These are phyloP conservation scores for Gymnoscopelus braueri DNA, from an alignment of 2,797 vertebrate species.

Conservation along the genomic window DNA sequence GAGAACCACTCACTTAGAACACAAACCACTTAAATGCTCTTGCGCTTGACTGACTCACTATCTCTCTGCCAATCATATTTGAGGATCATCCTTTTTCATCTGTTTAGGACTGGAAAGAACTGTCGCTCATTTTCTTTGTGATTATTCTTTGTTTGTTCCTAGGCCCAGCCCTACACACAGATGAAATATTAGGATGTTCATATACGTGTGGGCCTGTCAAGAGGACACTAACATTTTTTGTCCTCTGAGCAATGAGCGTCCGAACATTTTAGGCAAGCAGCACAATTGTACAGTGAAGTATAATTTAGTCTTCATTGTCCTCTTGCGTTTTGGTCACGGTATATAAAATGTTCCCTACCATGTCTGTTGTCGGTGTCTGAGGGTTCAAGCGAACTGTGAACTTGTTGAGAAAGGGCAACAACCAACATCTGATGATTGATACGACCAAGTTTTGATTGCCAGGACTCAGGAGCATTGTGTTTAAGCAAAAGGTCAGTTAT, in stretches of 20 bases:
- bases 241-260: no score
- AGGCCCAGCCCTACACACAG: no score
- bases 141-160: not conserved
- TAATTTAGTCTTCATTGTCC: no score
- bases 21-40: conserved; percentile 7
- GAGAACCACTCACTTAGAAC: no score
- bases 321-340: conserved; percentile 14
- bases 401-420: conserved; percentile 25
- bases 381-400: conserved; percentile 17
- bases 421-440: conserved; percentile 38
- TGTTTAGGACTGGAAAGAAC: conserved; percentile 35
- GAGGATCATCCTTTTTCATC: not conserved
- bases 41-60: conserved; percentile 3
- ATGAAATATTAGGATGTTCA: no score
- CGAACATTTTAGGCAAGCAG: no score
- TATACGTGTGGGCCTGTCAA: no score
- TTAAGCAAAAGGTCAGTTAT: conserved; percentile 55
- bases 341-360: conserved; percentile 33
- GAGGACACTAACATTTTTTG: no score
- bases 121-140: not conserved
- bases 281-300: no score
- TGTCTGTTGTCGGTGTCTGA: conserved; percentile 25
- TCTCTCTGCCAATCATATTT: conserved; percentile 3
- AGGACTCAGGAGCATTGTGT: conserved; percentile 57
- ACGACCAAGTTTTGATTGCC: conserved; percentile 47